Conservation (phyloP, 2,888 invertebrate genomes). For the Chaitophorus viminalis region DNA sequence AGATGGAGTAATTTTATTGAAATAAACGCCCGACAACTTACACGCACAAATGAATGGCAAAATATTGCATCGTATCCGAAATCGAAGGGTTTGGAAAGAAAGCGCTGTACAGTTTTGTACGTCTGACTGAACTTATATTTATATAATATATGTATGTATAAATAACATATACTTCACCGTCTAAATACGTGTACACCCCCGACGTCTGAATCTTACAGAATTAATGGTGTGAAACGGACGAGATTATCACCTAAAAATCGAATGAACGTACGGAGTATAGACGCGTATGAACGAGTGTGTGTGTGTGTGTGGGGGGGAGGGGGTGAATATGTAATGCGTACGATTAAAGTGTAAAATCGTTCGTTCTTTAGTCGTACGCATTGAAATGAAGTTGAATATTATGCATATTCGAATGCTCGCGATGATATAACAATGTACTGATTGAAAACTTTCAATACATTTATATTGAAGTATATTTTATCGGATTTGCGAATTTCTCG, state of each 20-base stretch:
- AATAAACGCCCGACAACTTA: not conserved
- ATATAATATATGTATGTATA: no score
- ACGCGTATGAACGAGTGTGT: not conserved
- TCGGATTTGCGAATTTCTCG: no score
- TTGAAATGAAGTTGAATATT: no score
- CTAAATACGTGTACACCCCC: no score
- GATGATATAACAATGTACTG: no score
- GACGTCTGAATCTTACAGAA: not conserved
- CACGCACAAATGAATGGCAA: not conserved
- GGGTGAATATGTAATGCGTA: not conserved
- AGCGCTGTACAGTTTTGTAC: not conserved
- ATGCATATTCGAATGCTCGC: no score
- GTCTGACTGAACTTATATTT: not conserved
- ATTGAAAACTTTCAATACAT: no score
- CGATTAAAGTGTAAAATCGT: no score
- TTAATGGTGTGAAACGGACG: not conserved
- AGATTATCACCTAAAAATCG: slow-evolving; percentile 17
- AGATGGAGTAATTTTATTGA: not conserved
- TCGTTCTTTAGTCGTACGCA: no score
- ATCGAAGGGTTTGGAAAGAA: not conserved
- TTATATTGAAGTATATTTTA: no score
- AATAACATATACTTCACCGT: no score
- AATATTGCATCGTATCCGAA: not conserved
- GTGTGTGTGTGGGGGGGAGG: not conserved
- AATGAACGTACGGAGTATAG: slow-evolving; percentile 5